Conservation (phyloP, 2,113 vertebrate species). For the Nannobrachium achirus region DNA sequence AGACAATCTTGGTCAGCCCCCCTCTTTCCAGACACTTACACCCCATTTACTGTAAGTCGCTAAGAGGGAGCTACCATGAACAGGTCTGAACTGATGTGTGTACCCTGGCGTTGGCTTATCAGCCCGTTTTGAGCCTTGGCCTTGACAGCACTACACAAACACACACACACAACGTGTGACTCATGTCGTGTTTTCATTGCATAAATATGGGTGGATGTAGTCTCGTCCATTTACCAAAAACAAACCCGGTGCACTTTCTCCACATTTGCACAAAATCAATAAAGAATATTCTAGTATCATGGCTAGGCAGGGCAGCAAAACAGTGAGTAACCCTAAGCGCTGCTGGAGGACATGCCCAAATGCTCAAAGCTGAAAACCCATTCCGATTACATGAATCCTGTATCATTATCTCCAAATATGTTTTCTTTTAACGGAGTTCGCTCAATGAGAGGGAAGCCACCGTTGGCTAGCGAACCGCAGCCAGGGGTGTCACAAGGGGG, state of each 20-base stretch:
- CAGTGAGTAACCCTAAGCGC: not conserved
- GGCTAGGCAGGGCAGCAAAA: not conserved
- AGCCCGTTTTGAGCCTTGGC: slow-evolving; percentile 16
- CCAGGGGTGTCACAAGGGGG: too few species aligned
- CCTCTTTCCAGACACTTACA: not conserved
- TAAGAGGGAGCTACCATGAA: slow-evolving; percentile 20
- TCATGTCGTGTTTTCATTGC: slow-evolving; percentile 34
- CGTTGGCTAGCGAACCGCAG: too few species aligned
- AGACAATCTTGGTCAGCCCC: not conserved
- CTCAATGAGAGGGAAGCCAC: slow-evolving; percentile 55
- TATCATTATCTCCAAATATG: slow-evolving; percentile 38
- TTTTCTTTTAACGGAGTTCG: slow-evolving; percentile 58
- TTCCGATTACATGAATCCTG: slow-evolving; percentile 21
- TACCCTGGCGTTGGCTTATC: slow-evolving; percentile 45
- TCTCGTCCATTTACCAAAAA: slow-evolving; percentile 31
- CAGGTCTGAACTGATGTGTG: slow-evolving; percentile 44
- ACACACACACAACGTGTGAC: slow-evolving; percentile 49
- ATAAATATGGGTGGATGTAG: slow-evolving; percentile 39
- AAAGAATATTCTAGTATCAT: not conserved
- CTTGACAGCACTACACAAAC: slow-evolving; percentile 49
- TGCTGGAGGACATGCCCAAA: not conserved
- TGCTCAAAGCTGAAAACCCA: slow-evolving; percentile 9
- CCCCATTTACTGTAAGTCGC: slow-evolving; percentile 8
- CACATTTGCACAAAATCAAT: slow-evolving; percentile 28
- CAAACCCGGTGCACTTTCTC: slow-evolving; percentile 15